Conservation (phyloP, 2,888 invertebrate genomes). For the Spodoptera picta region DNA sequence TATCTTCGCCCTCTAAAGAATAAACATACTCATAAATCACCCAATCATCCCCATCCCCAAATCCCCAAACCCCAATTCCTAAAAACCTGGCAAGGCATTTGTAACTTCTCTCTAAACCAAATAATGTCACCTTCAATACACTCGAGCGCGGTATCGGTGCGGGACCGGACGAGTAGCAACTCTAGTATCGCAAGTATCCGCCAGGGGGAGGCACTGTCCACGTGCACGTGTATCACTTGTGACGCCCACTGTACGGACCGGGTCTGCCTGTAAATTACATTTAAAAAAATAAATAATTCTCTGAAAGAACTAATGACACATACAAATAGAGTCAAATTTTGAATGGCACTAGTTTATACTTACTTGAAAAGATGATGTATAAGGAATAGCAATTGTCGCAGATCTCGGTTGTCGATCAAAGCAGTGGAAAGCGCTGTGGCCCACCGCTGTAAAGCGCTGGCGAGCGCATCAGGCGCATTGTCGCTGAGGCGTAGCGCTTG, state of each 20-base stretch:
- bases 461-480: slow-evolving; percentile 65
- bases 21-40: no score
- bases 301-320: no score
- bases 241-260: slow-evolving; percentile 81
- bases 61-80: no score
- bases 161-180: slow-evolving; percentile 67
- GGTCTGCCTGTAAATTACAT: slow-evolving; percentile 67
- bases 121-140: slow-evolving; percentile 75
- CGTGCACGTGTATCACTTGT: slow-evolving; percentile 63
- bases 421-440: slow-evolving; percentile 69
- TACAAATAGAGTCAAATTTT: no score
- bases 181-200: slow-evolving; percentile 72
- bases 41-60: no score
- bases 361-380: slow-evolving; percentile 80
- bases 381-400: slow-evolving; percentile 74
- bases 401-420: slow-evolving; percentile 69
- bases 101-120: no score
- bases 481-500: slow-evolving; percentile 75
- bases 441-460: slow-evolving; percentile 79
- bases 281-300: no score
- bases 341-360: neutral
- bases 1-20: slow-evolving; percentile 55
- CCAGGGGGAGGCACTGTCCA: slow-evolving; percentile 65
- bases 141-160: slow-evolving; percentile 73
- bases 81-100: no score